Conservation (phyloP, 1,140 invertebrate species). For the Drosophila mauritiana region DNA sequence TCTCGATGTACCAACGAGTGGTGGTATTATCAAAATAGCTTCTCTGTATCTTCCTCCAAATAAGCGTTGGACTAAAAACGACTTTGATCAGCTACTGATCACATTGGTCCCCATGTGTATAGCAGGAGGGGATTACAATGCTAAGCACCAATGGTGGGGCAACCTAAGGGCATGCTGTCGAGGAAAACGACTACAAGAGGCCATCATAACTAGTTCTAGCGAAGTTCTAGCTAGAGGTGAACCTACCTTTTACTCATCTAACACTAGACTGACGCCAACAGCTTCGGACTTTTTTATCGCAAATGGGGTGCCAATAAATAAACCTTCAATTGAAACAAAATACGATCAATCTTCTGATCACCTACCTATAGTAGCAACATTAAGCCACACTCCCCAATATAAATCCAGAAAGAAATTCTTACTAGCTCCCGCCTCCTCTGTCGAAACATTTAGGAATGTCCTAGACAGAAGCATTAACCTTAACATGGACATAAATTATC, state of each 20-base stretch:
- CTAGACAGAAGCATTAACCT: no score
- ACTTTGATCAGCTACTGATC: no score
- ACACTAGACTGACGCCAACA: no score
- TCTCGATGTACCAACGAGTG: no score
- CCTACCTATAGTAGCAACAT: conserved; percentile 84
- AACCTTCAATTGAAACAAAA: conserved; percentile 8
- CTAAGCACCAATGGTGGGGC: conserved; percentile 20
- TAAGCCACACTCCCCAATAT: conserved; percentile 6
- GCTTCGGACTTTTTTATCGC: conserved; percentile 1
- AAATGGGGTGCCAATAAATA: conserved; percentile 2
- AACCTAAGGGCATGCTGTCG: conserved; percentile 13
- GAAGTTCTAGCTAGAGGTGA: neutral
- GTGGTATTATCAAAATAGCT: no score
- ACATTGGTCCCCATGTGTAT: neutral
- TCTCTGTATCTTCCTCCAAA: no score
- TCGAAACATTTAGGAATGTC: neutral
- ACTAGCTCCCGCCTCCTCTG: conserved; percentile 7
- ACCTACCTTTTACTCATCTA: conserved; percentile 7
- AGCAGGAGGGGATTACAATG: conserved; percentile 24
- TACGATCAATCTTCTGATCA: conserved; percentile 19
- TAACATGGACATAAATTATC: no score
- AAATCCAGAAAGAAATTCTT: conserved; percentile 13
- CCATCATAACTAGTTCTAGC: conserved; percentile 8
- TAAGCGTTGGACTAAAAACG: no score
- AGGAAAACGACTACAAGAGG: conserved; percentile 18